A percentile compares a stretch with the other conserved stretches of the same genome.
phyloP scores from a whole-genome alignment of 2,888 invertebrate species.

The Ichneumoninae sp. region DNA sequence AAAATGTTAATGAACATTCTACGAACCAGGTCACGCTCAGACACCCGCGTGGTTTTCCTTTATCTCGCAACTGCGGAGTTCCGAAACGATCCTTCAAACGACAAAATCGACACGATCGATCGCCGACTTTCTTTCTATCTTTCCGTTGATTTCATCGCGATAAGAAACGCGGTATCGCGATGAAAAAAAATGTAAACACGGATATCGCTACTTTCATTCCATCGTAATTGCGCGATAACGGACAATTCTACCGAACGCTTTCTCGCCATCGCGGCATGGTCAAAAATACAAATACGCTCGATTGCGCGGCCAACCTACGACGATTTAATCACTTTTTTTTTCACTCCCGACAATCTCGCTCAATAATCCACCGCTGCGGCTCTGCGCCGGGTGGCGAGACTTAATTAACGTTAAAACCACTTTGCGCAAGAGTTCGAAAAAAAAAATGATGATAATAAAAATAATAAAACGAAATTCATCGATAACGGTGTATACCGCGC shows the following conservation, averaged over 20 bases:
- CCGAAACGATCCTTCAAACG: neutral
- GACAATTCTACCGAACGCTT: neutral
- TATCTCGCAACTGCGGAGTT: neutral
- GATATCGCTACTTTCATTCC: neutral
- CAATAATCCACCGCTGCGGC: slow-evolving; percentile 59
- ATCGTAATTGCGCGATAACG: neutral
- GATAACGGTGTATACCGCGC: slow-evolving; percentile 55
- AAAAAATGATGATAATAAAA: neutral
- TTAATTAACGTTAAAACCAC: slow-evolving; percentile 70
- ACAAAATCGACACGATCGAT: neutral
- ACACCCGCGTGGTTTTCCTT: neutral
- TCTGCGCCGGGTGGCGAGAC: slow-evolving; percentile 60
- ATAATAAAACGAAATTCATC: slow-evolving; percentile 62
- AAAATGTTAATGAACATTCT: neutral
- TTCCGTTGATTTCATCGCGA: neutral
- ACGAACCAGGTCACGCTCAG: neutral
- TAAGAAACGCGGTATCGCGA: neutral
- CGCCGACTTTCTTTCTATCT: neutral
- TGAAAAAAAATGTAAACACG: neutral
- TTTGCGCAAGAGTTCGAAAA: slow-evolving; percentile 53
- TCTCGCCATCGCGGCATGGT: slow-evolving; percentile 18
- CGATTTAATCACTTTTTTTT: slow-evolving; percentile 32
- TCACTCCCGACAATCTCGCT: slow-evolving; percentile 38
- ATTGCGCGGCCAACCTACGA: slow-evolving; percentile 31
- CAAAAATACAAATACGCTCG: slow-evolving; percentile 10